Conservation (phyloP, 2,113 vertebrate species). For the Zootoca vivipara region DNA sequence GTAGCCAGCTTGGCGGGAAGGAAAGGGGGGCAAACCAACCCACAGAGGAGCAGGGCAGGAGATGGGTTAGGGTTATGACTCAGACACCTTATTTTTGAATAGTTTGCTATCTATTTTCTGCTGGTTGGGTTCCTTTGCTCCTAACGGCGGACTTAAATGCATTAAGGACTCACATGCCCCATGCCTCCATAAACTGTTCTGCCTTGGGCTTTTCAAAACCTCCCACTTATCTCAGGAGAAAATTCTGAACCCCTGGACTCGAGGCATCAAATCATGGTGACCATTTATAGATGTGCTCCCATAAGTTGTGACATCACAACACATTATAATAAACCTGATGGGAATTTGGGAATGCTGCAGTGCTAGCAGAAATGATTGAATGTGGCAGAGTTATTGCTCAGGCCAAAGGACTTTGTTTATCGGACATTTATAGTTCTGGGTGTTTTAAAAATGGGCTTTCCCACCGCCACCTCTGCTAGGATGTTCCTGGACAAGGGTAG, state of each 20-base stretch:
- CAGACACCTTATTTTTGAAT: no score
- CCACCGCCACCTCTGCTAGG: no score
- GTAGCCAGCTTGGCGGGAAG: neutral
- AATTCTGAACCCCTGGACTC: neutral
- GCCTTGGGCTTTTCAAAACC: neutral
- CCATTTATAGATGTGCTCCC: conserved; percentile 14
- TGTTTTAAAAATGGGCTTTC: neutral
- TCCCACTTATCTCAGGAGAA: neutral
- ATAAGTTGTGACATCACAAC: conserved; percentile 6
- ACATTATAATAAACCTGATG: conserved; percentile 5
- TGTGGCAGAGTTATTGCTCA: neutral
- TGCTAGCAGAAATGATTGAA: neutral
- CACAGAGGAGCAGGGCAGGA: neutral
- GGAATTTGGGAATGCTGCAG: conserved; percentile 26
- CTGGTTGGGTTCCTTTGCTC: neutral
- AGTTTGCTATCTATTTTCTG: no score
- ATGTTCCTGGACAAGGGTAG: no score
- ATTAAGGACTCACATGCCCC: no score
- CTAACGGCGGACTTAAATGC: neutral
- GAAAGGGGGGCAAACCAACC: neutral
- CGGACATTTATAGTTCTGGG: neutral
- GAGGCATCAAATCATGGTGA: conserved; percentile 18
- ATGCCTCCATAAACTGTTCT: neutral
- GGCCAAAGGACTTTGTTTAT: neutral
- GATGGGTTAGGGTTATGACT: neutral